Base-by-base conservation (phyloP, 2,888 invertebrate genomes). In the Lepetodrilus schrolli region DNA sequence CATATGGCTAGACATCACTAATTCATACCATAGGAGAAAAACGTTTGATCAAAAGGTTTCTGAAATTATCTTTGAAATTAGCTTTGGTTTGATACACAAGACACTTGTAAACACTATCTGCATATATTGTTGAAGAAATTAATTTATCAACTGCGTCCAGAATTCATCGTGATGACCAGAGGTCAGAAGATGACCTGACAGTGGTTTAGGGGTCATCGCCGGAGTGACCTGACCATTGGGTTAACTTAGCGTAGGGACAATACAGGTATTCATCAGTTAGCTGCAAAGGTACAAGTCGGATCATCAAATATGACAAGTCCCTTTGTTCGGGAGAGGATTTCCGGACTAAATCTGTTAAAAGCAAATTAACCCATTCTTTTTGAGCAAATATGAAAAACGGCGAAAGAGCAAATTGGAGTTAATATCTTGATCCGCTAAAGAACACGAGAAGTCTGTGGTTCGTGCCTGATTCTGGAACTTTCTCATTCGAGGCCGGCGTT, bases 331-430 rank as follows among this genome's bases (percentile, higher is more conserved):
- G n/a, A n/a, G 8, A 58, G 58, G 58, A 58, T 58, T n/a, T 58
- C 58, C 58, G 58, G 58, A 30, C 58, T 58, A 58, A 58, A 58
- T 34, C 51, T 34, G 58, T 58, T 58, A 58, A n/a, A 30, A 58
- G 30, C 58, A 58, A 58, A 58, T 21, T 58, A 30, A 30, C 17
- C 58, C n/a, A 4, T 58, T 58, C 58, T 58, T 30, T 13, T 26
- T 17, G 30, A 30, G 58, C 30, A 58, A 58, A 34, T 34, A 58
- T 58, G 58, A 58, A 43, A 43, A 43, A 17, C 30, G 58, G 58
- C 26, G 58, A 58, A 43, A 30, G 30, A 51, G 58, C 3, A 43
- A 43, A 5, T 5, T 43, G 17, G 30, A 58, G 26, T 34, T 58
- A 58, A 58, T 51, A 58, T 30, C 58, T 58, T 58, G 58, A 58